phyloP scores from a whole-genome alignment of 2,797 vertebrate species.

The Catharus ustulatus region DNA sequence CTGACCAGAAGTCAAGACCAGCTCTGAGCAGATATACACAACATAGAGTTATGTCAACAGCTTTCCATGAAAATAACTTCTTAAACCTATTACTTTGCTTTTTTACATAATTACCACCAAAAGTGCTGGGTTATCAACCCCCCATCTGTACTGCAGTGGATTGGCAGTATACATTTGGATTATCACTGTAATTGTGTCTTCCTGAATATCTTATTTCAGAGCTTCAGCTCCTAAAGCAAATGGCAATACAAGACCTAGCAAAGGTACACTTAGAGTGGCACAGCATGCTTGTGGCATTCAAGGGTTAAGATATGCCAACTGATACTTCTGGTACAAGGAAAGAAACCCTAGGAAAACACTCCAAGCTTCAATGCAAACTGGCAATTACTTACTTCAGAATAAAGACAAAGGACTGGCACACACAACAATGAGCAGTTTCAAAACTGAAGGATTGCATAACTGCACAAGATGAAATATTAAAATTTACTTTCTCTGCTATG shows the following conservation, averaged over 20 bases:
- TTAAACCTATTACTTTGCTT: neutral
- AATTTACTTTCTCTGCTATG: neutral
- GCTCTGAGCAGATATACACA: fast-evolving
- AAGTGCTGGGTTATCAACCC: neutral
- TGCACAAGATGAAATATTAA: neutral
- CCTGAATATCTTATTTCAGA: neutral
- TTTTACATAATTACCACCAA: neutral
- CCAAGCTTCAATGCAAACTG: neutral
- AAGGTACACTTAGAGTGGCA: neutral
- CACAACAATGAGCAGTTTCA: neutral
- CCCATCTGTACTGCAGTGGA: neutral
- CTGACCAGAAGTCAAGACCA: neutral
- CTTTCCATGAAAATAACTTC: neutral
- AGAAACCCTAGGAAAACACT: neutral
- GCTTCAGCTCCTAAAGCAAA: neutral
- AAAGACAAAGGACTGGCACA: neutral
- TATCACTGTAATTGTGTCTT: neutral
- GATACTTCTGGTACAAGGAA: neutral
- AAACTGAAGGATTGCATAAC: neutral
- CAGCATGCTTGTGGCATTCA: neutral
- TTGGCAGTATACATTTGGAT: neutral
- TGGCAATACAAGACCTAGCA: neutral
- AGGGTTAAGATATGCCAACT: neutral
- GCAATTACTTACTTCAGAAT: neutral
- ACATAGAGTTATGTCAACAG: fast-evolving